Evolutionary conservation across 2,797 vertebrate species (phyloP), one percentile per base, ranked within the genome.

Genomic region (Poeciliopsis infans): DNA sequence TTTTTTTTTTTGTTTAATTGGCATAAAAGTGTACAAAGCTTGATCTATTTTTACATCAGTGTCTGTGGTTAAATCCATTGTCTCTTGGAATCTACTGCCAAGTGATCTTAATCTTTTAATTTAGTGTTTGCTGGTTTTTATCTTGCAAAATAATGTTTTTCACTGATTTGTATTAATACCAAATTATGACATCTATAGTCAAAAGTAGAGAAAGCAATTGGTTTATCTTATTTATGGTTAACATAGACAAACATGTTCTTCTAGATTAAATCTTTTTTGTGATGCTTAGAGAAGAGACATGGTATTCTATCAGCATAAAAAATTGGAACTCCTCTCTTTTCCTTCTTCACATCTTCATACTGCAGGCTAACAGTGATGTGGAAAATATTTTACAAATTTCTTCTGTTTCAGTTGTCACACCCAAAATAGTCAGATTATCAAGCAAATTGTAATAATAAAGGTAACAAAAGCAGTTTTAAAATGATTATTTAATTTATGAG

Each of bases 91-190:
- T 61, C n/a, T 68, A 75, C 25, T 41, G 25, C 72, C 4, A 25
- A 13, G 43, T 59, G 59, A 84, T 74, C 55, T 66, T 45, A 64
- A 75, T 74, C 72, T 81, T 88, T 82, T 80, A 79, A 82, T 73
- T 77, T 49, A 59, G 76, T 70, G 33, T 74, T 78, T 73, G 2
- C 10, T 45, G 5, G 23, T 41, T 3, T 73, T 77, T 45, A 75
- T 78, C 68, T 77, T 36, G 3, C 43, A 73, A 71, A 68, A 31
- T 7, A 47, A 18, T 47, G 23, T 71, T 51, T 83, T 59, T 55
- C 55, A 49, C 2, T 2, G 15, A 69, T 72, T 53, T 64, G 11
- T 59, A 25, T 75, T 81, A 23, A 74, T 69, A 76, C 47, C 16
- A 57, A 33, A 73, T 59, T 23, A n/a, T 57, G 20, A 57, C 13